Conservation (phyloP, 2,888 invertebrate species). For the Melolontha melolontha region DNA sequence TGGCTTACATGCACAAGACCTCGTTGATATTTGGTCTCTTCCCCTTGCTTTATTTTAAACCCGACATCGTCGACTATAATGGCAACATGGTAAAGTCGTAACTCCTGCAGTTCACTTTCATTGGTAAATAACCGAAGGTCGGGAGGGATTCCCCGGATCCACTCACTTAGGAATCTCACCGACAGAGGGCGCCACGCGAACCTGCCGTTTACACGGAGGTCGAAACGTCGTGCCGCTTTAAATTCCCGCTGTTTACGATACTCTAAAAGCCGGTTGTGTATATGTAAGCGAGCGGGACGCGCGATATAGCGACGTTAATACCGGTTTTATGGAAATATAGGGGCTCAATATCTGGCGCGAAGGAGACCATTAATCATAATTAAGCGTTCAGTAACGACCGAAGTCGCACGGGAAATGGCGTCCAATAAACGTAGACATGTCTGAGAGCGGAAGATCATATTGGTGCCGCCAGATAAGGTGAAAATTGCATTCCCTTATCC, state of each 20-base stretch:
- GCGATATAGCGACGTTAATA: slow-evolving; percentile 68
- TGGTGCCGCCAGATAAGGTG: slow-evolving; percentile 61
- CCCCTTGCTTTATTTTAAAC: background rate
- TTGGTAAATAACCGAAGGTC: slow-evolving; percentile 57
- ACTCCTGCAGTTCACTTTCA: slow-evolving; percentile 58
- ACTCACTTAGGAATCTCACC: background rate
- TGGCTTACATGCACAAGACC: background rate
- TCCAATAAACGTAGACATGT: slow-evolving; percentile 62
- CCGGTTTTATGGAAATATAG: slow-evolving; percentile 71
- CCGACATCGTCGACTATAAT: slow-evolving; percentile 7
- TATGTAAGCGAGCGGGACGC: slow-evolving; percentile 54
- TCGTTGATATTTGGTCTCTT: background rate
- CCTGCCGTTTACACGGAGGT: background rate
- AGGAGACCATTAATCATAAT: slow-evolving; percentile 63
- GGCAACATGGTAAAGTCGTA: slow-evolving; percentile 51
- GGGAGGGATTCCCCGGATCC: slow-evolving; percentile 49
- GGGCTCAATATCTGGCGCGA: slow-evolving; percentile 69
- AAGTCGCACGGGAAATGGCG: slow-evolving; percentile 60
- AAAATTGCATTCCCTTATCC: slow-evolving; percentile 62
- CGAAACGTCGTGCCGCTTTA: slow-evolving; percentile 44
- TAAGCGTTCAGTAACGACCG: slow-evolving; percentile 62
- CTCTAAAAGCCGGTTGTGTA: slow-evolving; percentile 58
- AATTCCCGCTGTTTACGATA: slow-evolving; percentile 58
- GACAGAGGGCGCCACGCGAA: too few relatives aligned
- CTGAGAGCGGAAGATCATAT: slow-evolving; percentile 61